These are phyloP conservation scores for Lycophotia porphyrea DNA, from an alignment of 2,888 invertebrate genomes.

Conservation along the genomic window DNA sequence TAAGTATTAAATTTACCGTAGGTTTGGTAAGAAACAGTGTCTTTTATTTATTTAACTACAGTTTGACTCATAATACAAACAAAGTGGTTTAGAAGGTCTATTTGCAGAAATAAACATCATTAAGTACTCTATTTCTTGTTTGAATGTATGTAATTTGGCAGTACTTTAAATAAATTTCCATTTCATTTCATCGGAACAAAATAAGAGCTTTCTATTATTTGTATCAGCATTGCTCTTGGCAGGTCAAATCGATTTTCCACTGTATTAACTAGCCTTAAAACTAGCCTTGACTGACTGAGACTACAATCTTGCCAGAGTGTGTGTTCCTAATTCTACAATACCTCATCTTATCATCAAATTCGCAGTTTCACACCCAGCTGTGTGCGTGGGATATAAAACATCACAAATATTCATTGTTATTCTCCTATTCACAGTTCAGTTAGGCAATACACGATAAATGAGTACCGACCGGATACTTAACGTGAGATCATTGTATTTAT, in stretches of 20 bases:
- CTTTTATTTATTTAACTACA: neutral
- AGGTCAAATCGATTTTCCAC: neutral
- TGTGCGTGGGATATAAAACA: conserved; percentile 31
- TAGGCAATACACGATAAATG: conserved; percentile 29
- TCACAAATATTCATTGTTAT: conserved; percentile 32
- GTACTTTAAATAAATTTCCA: neutral
- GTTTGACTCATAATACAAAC: neutral
- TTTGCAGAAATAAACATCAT: neutral
- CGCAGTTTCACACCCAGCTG: conserved; percentile 26
- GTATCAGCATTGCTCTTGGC: neutral
- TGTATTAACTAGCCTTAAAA: too few species aligned
- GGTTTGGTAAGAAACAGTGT: neutral
- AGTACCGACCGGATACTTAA: conserved; percentile 18
- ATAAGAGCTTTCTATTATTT: neutral
- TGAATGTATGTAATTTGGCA: neutral
- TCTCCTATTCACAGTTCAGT: conserved; percentile 23
- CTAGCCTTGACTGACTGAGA: neutral
- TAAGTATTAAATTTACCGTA: conserved; percentile 9
- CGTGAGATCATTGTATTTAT: conserved; percentile 29
- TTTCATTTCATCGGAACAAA: neutral
- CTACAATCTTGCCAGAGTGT: neutral
- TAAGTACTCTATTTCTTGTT: neutral
- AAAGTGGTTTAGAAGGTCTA: neutral
- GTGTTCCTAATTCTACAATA: neutral
- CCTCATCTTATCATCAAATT: conserved; percentile 13